Conservation (phyloP, 1,140 invertebrate species). For the Maniola jurtina region DNA sequence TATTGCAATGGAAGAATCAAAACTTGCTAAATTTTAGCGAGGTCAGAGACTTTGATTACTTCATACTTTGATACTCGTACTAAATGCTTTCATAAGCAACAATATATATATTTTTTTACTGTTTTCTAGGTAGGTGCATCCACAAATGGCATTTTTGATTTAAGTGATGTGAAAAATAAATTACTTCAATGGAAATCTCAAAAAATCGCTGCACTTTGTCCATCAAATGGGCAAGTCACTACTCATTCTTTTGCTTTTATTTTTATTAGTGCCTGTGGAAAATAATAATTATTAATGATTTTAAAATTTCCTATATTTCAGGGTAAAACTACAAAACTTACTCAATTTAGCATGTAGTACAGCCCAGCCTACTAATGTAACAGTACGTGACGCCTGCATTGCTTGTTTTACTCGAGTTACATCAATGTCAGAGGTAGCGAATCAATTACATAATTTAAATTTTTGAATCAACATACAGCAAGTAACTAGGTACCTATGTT, state of each 20-base stretch:
- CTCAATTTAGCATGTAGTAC: conserved; percentile 78
- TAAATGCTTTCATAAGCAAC: background rate
- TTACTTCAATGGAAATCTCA: conserved; percentile 73
- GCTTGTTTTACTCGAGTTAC: conserved; percentile 76
- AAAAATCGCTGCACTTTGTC: conserved; percentile 65
- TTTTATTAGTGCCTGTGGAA: too few species aligned
- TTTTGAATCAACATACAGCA: background rate
- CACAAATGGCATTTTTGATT: conserved; percentile 67
- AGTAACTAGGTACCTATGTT: background rate
- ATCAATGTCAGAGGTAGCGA: conserved; percentile 64
- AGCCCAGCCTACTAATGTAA: conserved; percentile 76
- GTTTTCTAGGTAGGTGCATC: conserved; percentile 49
- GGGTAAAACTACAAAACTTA: conserved; percentile 70
- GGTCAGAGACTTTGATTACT: conserved; percentile 45
- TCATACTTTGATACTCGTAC: background rate
- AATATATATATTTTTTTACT: background rate
- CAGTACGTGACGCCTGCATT: conserved; percentile 75
- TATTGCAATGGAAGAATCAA: conserved; percentile 62
- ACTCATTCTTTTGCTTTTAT: background rate
- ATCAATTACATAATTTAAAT: conserved; percentile 3
- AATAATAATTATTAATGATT: conserved; percentile 6
- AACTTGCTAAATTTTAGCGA: conserved; percentile 62
- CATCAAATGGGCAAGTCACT: conserved; percentile 63
- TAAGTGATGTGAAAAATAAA: conserved; percentile 71
- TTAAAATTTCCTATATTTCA: conserved; percentile 35